A percentile compares a stretch with the other conserved stretches of the same genome.
These are phyloP conservation scores for Antennarius striatus DNA, from an alignment of 2,113 vertebrate species.

Conservation along the genomic window DNA sequence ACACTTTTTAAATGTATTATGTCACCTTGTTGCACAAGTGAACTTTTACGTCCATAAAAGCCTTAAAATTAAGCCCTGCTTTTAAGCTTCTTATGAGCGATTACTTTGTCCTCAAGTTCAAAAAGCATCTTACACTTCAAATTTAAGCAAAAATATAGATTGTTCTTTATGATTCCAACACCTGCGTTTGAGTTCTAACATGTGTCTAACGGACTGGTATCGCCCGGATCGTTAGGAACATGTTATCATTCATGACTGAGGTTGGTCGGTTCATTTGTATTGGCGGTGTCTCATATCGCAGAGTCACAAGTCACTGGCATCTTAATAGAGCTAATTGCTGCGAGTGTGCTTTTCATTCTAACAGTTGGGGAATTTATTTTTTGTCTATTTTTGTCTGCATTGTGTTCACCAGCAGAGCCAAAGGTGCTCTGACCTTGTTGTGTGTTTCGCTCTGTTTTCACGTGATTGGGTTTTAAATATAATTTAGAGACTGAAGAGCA, in stretches of 20 bases:
- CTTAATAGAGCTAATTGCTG: conserved; percentile 12
- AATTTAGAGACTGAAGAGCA: conserved; percentile 8
- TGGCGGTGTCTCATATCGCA: not conserved
- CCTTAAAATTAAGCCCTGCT: not conserved
- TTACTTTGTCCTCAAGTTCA: conserved; percentile 3
- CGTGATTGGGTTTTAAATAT: conserved; percentile 6
- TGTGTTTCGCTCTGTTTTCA: conserved; percentile 7
- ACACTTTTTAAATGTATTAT: not conserved
- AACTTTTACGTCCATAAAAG: conserved; percentile 5
- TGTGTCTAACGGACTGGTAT: no score
- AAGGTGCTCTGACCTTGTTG: conserved; percentile 22
- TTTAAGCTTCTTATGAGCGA: conserved; percentile 20
- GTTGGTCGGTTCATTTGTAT: no score
- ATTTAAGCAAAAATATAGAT: no score
- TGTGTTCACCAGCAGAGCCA: conserved; percentile 15
- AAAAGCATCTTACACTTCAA: not conserved
- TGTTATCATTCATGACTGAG: no score
- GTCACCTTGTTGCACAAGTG: conserved; percentile 10
- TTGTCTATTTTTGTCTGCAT: conserved; percentile 33
- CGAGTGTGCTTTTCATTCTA: conserved; percentile 22
- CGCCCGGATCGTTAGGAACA: no score
- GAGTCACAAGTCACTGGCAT: not conserved
- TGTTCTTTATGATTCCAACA: not conserved
- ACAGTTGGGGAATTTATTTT: not conserved
- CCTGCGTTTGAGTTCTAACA: no score